Base-by-base conservation (phyloP, 2,888 invertebrate genomes). In the Microplitis deprimator region DNA sequence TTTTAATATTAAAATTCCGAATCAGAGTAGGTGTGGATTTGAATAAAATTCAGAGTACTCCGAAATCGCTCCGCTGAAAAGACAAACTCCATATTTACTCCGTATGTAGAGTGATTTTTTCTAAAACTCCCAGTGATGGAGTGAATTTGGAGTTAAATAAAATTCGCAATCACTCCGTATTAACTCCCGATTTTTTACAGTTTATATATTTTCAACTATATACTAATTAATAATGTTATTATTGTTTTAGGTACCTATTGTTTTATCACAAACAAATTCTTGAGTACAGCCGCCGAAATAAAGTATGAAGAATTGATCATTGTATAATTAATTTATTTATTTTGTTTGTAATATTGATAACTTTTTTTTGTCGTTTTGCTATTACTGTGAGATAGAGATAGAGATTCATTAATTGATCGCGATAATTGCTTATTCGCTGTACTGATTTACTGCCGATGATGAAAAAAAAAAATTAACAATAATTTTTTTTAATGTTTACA, bases 251-350 rank as follows among this genome's bases (percentile, higher is more conserved):
- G 85, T 98, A 98, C 91, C 93, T 98, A 79, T 93, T 98, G 81
- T 98, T 98, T 92, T 98, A 98, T 91, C 98, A 98, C 92, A 98
- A 98, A 91, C 96, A 97, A 90, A 95, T 97, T 81, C 91, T 98
- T 91, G 97, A 97, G 88, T 98, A 97, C 85, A 94, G 89, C 76
- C 87, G 87, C 78, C 89, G 88, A 80, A 87, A 83, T 81, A 89
- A 89, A 85, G 83, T 85, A 80, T 89, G 83, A 88, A 80, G 75
- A 78, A 83, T 77, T 83, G 82, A 76, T 81, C 75, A 74, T 81
- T 50, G 50, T 50, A 74, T 83, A 81, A 84, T 84, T 84, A 84
- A 84, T 84, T 85, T 84, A 84, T 84, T 85, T 83, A 83, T 82
- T 79, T 82, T 80, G 81, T 77, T 70, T 73, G 13, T 50, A 50